Percentiles rank a stretch among this genome's conserved stretches.
phyloP scores from a whole-genome alignment of 2,888 invertebrate genomes.

The Stramonita haemastoma region DNA sequence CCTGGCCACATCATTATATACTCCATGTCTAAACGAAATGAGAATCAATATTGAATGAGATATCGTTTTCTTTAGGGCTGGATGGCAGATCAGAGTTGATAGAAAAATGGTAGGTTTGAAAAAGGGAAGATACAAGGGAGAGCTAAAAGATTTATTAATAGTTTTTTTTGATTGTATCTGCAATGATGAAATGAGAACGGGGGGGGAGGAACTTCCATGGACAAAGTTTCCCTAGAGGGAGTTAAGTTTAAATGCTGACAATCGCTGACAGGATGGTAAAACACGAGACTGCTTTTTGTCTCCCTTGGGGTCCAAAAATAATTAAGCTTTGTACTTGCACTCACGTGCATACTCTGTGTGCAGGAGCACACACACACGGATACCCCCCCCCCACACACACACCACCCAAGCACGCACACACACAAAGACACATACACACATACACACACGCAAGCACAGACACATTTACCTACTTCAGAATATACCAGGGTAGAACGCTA shows the following conservation, averaged over 20 bases:
- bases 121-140: neutral
- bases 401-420: too few relatives aligned
- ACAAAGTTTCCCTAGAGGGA: neutral
- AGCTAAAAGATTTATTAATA: neutral
- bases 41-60: conserved; percentile 12
- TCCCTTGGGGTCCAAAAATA: neutral
- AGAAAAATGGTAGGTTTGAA: neutral
- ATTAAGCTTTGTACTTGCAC: too few relatives aligned
- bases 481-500: too few relatives aligned
- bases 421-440: too few relatives aligned
- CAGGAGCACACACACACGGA: too few relatives aligned
- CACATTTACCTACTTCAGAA: too few relatives aligned
- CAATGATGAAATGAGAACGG: neutral
- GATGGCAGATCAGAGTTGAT: too few relatives aligned
- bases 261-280: neutral
- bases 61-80: neutral
- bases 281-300: neutral
- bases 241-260: neutral
- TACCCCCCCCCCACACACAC: too few relatives aligned
- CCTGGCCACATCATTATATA: neutral
- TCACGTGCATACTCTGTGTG: too few relatives aligned
- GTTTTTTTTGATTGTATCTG: neutral
- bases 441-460: too few relatives aligned
- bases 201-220: neutral
- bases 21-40: neutral